Percentiles rank a stretch among this genome's conserved stretches.
These are phyloP conservation scores for Neotoma lepida DNA, from an alignment of 2,113 vertebrate species.

Conservation along the genomic window DNA sequence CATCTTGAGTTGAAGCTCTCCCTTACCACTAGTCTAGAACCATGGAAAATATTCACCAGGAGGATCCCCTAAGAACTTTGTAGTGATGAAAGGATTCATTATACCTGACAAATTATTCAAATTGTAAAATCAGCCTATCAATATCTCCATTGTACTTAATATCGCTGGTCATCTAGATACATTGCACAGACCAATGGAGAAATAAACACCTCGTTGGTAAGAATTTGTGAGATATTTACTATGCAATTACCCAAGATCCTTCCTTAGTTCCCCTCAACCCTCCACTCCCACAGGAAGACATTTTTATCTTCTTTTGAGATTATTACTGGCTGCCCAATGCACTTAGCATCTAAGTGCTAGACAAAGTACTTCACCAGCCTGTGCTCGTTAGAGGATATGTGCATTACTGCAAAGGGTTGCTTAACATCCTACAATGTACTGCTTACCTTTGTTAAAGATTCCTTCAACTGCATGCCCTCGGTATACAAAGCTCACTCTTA, in stretches of 20 bases:
- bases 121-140: not conserved
- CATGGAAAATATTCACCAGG: not conserved
- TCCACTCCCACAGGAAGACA: not conserved
- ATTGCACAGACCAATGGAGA: not conserved
- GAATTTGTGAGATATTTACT: not conserved
- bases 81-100: not conserved
- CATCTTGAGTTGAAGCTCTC: not conserved
- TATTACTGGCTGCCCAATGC: not conserved
- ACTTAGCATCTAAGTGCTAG: not conserved
- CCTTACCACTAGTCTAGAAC: not conserved
- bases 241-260: not conserved
- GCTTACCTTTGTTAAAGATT: not conserved
- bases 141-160: not conserved
- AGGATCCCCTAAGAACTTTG: not conserved
- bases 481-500: not conserved
- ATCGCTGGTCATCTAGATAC: not conserved
- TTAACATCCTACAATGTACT: not conserved
- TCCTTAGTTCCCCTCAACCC: not conserved
- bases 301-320: not conserved
- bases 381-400: not conserved
- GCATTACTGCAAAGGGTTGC: not conserved
- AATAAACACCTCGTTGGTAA: not conserved
- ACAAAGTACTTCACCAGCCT: not conserved
- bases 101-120: not conserved
- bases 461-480: not conserved